phyloP scores from a whole-genome alignment of 2,113 vertebrate species.

The Larimichthys polyactis region DNA sequence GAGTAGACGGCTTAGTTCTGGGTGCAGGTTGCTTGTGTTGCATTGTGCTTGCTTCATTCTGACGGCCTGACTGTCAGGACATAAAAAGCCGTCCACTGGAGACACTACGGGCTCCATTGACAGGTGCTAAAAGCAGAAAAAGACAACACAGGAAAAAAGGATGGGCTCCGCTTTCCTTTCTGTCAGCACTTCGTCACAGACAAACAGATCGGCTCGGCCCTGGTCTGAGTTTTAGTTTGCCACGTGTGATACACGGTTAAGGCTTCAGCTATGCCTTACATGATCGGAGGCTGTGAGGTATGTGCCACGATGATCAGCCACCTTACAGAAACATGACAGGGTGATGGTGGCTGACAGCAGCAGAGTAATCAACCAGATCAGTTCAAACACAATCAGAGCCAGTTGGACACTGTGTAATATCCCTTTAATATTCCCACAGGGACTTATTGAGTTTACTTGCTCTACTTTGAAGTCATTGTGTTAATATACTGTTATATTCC shows the following conservation, averaged over 20 bases:
- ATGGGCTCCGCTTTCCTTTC: neutral
- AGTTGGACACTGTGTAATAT: neutral
- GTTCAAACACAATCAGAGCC: constrained; percentile 31
- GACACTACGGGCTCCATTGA: neutral
- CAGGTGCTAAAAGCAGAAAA: neutral
- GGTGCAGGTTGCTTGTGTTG: neutral
- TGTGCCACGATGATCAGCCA: constrained; percentile 32
- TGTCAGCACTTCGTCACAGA: neutral
- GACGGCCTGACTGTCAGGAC: neutral
- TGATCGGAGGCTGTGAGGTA: constrained; percentile 21
- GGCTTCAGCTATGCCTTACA: neutral
- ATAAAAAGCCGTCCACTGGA: neutral
- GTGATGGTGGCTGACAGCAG: constrained; percentile 61
- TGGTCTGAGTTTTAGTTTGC: neutral
- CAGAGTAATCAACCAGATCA: constrained; percentile 20
- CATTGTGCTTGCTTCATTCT: neutral
- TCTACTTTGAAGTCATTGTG: neutral
- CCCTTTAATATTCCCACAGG: constrained; percentile 23
- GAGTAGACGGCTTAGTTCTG: neutral
- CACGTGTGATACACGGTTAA: neutral
- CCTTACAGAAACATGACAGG: constrained; percentile 52
- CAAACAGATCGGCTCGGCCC: neutral
- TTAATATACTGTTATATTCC: neutral
- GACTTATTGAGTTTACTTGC: neutral
- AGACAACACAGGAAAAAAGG: neutral